Conservation (phyloP, 2,113 vertebrate genomes). For the Butastur rufipennis region DNA sequence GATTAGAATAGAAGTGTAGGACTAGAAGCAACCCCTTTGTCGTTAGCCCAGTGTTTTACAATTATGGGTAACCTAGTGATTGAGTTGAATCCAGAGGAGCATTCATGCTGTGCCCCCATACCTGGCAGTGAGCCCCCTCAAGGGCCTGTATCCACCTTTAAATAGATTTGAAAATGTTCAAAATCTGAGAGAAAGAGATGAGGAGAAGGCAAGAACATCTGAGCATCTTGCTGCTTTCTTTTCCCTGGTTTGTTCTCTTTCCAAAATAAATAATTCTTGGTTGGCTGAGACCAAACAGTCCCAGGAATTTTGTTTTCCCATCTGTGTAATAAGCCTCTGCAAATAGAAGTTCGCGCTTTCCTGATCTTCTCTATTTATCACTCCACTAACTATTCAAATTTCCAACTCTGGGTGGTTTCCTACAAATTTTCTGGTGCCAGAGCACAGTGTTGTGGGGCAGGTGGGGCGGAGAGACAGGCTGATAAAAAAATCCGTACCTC, state of each 20-base stretch:
- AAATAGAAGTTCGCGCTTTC: background rate
- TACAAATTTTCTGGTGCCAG: background rate
- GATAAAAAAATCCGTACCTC: background rate
- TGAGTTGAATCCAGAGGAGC: background rate
- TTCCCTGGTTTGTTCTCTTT: background rate
- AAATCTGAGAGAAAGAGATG: background rate
- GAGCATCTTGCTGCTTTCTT: background rate
- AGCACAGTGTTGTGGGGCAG: background rate
- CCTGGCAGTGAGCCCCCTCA: background rate
- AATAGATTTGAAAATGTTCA: background rate
- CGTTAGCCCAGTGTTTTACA: background rate
- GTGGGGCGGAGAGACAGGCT: background rate
- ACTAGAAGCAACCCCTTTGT: background rate
- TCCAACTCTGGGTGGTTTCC: background rate
- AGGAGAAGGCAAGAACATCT: background rate
- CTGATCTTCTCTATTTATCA: slow-evolving; percentile 2
- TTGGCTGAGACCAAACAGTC: background rate
- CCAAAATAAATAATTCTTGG: slow-evolving; percentile 24
- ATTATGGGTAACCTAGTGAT: background rate
- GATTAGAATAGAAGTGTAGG: background rate
- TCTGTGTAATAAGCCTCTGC: slow-evolving; percentile 21
- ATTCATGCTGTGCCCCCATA: background rate
- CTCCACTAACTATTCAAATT: background rate
- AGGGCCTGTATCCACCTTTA: background rate
- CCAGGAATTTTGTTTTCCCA: slow-evolving; percentile 29